Conservation (phyloP, 2,113 vertebrate species). For the Erinaceus europaeus region DNA sequence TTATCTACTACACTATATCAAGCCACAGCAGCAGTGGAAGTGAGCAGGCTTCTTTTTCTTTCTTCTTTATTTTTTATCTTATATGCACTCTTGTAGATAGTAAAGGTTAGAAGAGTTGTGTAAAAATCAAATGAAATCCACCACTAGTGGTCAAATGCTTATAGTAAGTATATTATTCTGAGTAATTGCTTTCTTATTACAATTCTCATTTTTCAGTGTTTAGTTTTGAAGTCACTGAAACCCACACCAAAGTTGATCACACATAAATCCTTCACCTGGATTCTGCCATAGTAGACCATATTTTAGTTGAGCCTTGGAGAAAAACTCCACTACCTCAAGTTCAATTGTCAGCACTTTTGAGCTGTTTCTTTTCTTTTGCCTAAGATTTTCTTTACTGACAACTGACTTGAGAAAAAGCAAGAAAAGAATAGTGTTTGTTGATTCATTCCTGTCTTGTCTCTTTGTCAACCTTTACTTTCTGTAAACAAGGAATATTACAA, state of each 20-base stretch:
- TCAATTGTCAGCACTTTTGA: too few relatives aligned
- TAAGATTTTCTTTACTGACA: too few relatives aligned
- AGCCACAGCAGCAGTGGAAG: background rate
- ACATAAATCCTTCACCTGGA: background rate
- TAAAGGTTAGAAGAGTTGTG: slow-evolving; percentile 8
- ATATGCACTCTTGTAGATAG: background rate
- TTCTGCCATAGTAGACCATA: background rate
- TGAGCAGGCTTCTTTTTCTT: background rate
- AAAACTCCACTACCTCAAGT: background rate
- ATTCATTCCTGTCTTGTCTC: background rate
- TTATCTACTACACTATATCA: background rate
- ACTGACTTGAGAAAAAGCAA: background rate
- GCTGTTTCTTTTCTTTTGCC: too few relatives aligned
- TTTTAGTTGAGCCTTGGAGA: background rate
- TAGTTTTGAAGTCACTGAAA: slow-evolving; percentile 47
- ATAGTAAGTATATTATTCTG: background rate
- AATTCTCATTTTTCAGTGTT: background rate
- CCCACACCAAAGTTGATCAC: background rate
- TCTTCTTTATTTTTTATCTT: background rate
- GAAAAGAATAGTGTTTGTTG: background rate
- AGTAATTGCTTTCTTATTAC: background rate
- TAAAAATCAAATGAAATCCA: slow-evolving; percentile 19
- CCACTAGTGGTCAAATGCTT: background rate
- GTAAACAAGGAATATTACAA: background rate
- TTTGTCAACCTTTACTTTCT: slow-evolving; percentile 10